phyloP scores from a whole-genome alignment of 2,888 invertebrate species.

The Hypomecis punctinalis region DNA sequence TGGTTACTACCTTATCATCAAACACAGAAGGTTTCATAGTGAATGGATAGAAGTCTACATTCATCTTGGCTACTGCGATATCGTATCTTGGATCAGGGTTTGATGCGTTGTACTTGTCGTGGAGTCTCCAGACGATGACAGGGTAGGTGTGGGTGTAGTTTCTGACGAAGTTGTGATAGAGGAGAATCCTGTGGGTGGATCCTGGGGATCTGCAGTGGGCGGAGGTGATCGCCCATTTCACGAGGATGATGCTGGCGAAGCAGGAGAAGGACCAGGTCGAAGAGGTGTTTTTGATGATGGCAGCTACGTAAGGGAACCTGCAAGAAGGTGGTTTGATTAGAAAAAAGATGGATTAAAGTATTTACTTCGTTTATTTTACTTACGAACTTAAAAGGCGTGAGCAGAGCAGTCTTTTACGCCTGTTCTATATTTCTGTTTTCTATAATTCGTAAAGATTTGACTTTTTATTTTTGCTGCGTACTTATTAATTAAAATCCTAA shows the following conservation, averaged over 20 bases:
- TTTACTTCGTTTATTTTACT: too few species aligned
- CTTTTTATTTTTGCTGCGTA: too few species aligned
- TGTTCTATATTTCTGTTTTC: too few species aligned
- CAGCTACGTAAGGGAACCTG: constrained; percentile 71
- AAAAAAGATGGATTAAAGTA: too few species aligned
- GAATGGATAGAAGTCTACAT: constrained; percentile 53
- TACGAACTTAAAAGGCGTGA: too few species aligned
- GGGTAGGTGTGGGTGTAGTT: constrained; percentile 67
- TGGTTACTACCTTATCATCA: constrained; percentile 45
- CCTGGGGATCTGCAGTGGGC: constrained; percentile 68
- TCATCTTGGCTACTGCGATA: constrained; percentile 71
- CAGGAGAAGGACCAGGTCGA: constrained; percentile 67
- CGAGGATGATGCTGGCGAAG: constrained; percentile 68
- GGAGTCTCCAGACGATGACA: constrained; percentile 68
- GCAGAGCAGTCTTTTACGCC: too few species aligned
- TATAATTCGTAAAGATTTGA: too few species aligned
- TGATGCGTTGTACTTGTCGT: constrained; percentile 62
- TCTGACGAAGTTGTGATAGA: constrained; percentile 63
- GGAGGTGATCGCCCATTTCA: constrained; percentile 71
- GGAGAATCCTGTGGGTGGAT: constrained; percentile 62
- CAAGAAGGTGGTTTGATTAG: not conserved
- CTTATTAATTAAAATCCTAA: too few species aligned
- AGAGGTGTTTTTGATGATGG: constrained; percentile 63
- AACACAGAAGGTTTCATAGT: constrained; percentile 58
- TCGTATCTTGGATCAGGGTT: constrained; percentile 57